Evolutionary conservation across 2,113 vertebrate species (phyloP), one percentile per base, ranked within the genome.

Genomic region (Accipiter virgatus): DNA sequence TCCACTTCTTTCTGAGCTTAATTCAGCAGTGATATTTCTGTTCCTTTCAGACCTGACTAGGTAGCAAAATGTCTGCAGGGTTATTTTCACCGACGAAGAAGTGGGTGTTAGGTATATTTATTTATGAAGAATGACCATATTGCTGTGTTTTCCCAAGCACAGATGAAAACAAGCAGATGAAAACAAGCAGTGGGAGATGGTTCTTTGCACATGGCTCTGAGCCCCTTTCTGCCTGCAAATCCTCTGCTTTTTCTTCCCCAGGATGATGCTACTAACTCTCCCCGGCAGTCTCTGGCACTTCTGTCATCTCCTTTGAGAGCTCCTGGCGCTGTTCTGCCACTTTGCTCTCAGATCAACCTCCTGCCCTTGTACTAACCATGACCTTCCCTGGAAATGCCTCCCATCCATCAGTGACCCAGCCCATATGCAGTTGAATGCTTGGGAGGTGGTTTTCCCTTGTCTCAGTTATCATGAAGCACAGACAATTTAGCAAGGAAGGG

Each of bases 111-210:
- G 40, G 72, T 66, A 59, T 94, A n/a, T 83, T 89, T 94, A 27
- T 91, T 81, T 68, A 55, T 68, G 68, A 90, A 43, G 43, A 67
- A 52, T 56, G 27, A 72, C 52, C 6, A 0, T 25, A 15, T 47
- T 71, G 16, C 81, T 80, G 15, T 82, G 50, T 85, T 91, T 94
- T 72, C 45, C 36, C 45, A 73, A 93, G 40, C 43, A 65, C 25
- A 59, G 78, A 23, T 87, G 93, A 86, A 95, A 94, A 91, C 59
- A 88, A 85, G 36, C 58, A 88, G 78, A 72, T 65, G 59, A 92
- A 95, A 92, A 83, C n/a, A 62, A 90, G 36, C 68, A 84, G 55
- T 5, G 3, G 59, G 77, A 93, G n/a, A 34, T 0, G 1, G 10
- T 67, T 75, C 61, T 86, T 63, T 91, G 66, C 61, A 68, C 21